Conservation (phyloP, 2,113 vertebrate species). For the Nesogale talazaci region DNA sequence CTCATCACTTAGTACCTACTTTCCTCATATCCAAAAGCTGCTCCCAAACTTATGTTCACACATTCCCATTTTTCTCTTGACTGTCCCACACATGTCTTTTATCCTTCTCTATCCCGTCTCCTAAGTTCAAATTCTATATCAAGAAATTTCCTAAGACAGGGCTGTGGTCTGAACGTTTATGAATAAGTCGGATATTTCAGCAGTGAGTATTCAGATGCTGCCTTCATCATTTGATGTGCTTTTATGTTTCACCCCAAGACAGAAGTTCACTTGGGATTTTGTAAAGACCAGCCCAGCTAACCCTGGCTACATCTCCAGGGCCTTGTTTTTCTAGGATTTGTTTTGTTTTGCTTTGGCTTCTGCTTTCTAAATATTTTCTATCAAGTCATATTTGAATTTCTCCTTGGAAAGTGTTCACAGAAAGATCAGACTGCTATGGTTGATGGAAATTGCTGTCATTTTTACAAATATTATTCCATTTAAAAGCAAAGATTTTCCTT, state of each 20-base stretch:
- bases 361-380: slow-evolving; percentile 40
- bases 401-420: not conserved
- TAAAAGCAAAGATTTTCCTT: too few relatives aligned
- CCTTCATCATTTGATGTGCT: not conserved
- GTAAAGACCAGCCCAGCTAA: not conserved
- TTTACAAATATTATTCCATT: too few relatives aligned
- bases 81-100: not conserved
- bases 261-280: not conserved
- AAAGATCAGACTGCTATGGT: not conserved
- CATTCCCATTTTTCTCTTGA: not conserved
- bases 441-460: too few relatives aligned
- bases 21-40: not conserved
- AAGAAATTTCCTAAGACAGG: not conserved
- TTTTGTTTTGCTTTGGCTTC: not conserved
- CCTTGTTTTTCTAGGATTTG: not conserved
- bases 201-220: too few relatives aligned
- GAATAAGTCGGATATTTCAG: too few relatives aligned
- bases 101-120: not conserved
- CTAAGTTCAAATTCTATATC: not conserved
- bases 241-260: not conserved
- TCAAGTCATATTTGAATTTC: not conserved
- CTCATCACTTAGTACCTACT: not conserved
- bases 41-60: not conserved
- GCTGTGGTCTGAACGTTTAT: too few relatives aligned
- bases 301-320: not conserved